These are phyloP conservation scores for Atractosteus spatula DNA, from an alignment of 2,113 vertebrate species.

Conservation along the genomic window DNA sequence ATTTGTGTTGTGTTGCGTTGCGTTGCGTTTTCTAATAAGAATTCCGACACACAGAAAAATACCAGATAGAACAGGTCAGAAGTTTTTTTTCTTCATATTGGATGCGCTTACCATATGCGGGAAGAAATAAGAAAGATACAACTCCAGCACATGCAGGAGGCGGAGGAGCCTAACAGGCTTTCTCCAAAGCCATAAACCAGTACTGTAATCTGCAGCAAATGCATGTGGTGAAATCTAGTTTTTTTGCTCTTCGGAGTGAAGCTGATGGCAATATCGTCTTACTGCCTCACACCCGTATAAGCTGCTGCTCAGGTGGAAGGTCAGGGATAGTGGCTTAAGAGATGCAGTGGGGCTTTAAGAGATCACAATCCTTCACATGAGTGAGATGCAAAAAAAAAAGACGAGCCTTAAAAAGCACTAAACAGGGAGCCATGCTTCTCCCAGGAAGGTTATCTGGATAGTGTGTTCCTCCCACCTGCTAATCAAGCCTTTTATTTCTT, in stretches of 20 bases:
- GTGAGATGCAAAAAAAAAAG: conserved; percentile 45
- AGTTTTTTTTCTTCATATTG: too few species aligned
- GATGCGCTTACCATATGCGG: not conserved
- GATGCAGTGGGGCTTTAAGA: conserved; percentile 41
- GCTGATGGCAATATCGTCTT: conserved; percentile 51
- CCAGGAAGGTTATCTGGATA: conserved; percentile 31
- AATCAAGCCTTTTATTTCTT: conserved; percentile 58
- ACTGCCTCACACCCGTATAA: conserved; percentile 50
- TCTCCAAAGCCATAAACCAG: conserved; percentile 58
- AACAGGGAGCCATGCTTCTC: conserved; percentile 65
- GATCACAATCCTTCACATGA: conserved; percentile 42
- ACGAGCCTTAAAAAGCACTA: conserved; percentile 52
- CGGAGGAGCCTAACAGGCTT: conserved; percentile 53
- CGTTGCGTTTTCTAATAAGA: too few species aligned
- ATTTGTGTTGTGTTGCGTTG: too few species aligned
- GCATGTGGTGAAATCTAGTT: conserved; percentile 58
- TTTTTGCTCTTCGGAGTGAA: conserved; percentile 52
- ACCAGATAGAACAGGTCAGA: too few species aligned
- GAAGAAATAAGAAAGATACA: too few species aligned
- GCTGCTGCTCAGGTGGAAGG: conserved; percentile 57
- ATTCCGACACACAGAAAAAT: too few species aligned
- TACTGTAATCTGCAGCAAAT: conserved; percentile 60
- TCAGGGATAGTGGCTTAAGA: conserved; percentile 54
- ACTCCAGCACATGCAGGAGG: too few species aligned
- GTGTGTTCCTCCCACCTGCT: conserved; percentile 67